phyloP scores from a whole-genome alignment of 1,140 invertebrate genomes.

The Melipona quadrifasciata region DNA sequence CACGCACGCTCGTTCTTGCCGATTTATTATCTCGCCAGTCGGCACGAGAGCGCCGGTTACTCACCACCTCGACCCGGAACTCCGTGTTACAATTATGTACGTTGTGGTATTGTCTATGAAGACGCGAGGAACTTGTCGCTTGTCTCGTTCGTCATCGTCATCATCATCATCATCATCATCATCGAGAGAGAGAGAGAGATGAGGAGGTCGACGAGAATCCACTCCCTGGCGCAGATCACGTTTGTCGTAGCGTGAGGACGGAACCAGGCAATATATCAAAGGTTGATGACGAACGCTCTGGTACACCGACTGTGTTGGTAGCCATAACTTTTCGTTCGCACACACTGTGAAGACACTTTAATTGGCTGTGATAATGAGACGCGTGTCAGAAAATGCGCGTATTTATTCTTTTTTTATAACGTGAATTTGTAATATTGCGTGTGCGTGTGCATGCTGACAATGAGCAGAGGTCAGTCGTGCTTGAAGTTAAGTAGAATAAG shows the following conservation, averaged over 20 bases:
- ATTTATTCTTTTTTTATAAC: too few species aligned
- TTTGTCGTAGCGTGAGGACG: conserved; percentile 26
- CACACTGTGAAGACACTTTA: background rate
- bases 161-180: too few species aligned
- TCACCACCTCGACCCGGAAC: conserved; percentile 59
- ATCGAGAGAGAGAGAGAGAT: background rate
- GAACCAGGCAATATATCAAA: conserved; percentile 11
- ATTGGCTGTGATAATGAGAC: too few species aligned
- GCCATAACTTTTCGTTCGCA: background rate
- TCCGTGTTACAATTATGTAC: conserved; percentile 56
- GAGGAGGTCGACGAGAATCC: conserved; percentile 11
- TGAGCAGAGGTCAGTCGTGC: background rate
- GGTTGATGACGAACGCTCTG: background rate
- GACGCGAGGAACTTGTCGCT: conserved; percentile 3
- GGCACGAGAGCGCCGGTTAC: conserved; percentile 32
- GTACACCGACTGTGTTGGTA: background rate
- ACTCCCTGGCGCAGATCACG: conserved; percentile 33
- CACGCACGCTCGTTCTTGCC: conserved; percentile 30
- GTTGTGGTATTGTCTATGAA: conserved; percentile 43
- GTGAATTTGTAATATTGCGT: too few species aligned
- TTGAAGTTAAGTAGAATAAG: background rate
- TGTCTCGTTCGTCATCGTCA: conserved; percentile 16
- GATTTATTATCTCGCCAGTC: conserved; percentile 52
- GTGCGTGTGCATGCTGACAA: too few species aligned
- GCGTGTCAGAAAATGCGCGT: too few species aligned